Evolutionary conservation across 2,797 vertebrate species (phyloP).

Genomic region (Numenius phaeopus): DNA sequence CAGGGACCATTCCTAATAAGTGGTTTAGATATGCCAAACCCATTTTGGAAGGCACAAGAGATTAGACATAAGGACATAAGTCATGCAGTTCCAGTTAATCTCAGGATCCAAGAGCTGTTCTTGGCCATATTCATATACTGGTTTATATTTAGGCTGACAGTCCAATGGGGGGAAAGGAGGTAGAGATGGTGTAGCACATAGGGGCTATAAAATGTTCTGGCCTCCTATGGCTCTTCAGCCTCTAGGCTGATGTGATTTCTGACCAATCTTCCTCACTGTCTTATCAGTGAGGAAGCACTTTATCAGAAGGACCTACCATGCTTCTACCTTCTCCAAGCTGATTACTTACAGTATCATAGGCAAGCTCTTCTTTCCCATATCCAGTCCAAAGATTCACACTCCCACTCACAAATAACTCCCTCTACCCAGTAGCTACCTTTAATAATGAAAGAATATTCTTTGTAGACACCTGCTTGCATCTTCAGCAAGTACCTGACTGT

Average conservation of each 20-base stretch:
- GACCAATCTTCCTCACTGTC: background rate
- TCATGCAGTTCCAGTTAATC: background rate
- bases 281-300: background rate
- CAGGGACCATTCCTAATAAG: background rate
- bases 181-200: background rate
- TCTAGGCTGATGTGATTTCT: background rate
- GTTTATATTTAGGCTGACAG: background rate
- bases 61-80: background rate
- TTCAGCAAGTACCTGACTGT: background rate
- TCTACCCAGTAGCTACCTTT: background rate
- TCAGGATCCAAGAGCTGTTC: background rate
- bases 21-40: background rate
- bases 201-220: background rate
- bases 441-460: background rate
- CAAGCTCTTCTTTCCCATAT: background rate
- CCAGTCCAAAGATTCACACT: background rate
- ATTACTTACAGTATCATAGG: background rate
- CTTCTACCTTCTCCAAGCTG: background rate
- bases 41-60: background rate
- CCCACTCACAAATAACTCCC: background rate
- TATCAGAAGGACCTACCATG: background rate
- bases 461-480: background rate
- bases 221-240: background rate
- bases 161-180: background rate
- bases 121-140: background rate